Conservation (phyloP, 1,140 invertebrate species). For the Caenorhabditis inopinata region DNA sequence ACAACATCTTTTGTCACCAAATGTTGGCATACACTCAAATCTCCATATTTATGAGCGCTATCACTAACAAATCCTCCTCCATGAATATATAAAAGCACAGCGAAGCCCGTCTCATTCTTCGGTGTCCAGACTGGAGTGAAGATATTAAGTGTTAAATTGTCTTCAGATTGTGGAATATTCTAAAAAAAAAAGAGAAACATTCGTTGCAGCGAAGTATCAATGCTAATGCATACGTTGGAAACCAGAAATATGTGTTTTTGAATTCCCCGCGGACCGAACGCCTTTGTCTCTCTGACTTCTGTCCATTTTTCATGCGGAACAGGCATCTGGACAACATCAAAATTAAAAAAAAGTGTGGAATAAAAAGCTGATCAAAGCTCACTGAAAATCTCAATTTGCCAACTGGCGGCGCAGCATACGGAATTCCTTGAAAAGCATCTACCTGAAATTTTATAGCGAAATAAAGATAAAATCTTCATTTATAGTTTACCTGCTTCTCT, state of each 20-base stretch:
- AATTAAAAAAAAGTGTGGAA: too few species aligned
- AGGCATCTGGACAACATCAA: constrained; percentile 47
- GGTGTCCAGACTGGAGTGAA: constrained; percentile 71
- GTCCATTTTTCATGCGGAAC: constrained; percentile 42
- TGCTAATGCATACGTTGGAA: background rate
- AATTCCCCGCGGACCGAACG: constrained; percentile 22
- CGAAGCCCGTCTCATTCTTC: constrained; percentile 62
- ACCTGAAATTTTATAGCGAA: background rate
- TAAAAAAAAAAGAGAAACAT: background rate
- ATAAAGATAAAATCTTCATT: background rate
- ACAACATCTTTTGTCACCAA: constrained; percentile 51
- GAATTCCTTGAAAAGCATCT: constrained; percentile 54
- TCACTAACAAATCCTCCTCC: constrained; percentile 83
- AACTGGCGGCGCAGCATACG: constrained; percentile 53
- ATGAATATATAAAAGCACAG: constrained; percentile 94
- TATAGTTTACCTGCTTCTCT: constrained; percentile 16
- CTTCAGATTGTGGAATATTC: constrained; percentile 71
- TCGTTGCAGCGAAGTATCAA: too few species aligned
- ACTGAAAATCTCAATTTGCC: constrained; percentile 51
- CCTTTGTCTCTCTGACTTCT: constrained; percentile 33
- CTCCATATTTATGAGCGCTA: constrained; percentile 47
- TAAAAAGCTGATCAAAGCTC: background rate
- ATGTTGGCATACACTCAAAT: constrained; percentile 30
- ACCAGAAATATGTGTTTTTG: constrained; percentile 35
- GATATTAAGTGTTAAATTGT: constrained; percentile 93